Base-by-base conservation (phyloP, 2,888 invertebrate species). In the Eilema sororculum region DNA sequence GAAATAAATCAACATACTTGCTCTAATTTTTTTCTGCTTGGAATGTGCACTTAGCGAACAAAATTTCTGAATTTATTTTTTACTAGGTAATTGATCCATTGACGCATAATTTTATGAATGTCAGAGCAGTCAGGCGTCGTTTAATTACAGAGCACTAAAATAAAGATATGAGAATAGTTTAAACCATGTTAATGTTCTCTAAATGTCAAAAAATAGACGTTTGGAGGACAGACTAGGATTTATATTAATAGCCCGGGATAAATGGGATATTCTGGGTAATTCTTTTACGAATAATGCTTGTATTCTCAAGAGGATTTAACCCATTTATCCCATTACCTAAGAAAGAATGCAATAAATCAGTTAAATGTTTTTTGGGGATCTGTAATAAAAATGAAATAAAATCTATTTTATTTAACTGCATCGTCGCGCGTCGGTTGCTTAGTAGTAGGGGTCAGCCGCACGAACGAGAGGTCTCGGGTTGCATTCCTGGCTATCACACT, bases 131-230 rank as follows among this genome's bases (percentile, higher is more conserved):
- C n/a, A n/a, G 52, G n/a, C 52, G 6, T n/a, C n/a, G 52, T 52
- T 52, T 52, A n/a, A 52, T 52, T 52, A 52, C 52, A 52, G 6
- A 52, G 52, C 10, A 52, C 52, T 52, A 52, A 52, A 52, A 52
- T 46, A n/a, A 52, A 52, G 52, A 52, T 52, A 52, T 52, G 20
- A 52, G 52, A 52, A 52, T 52, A 52, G 52, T 52, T 52, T n/a
- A 52, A n/a, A 52, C 52, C 52, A 52, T 52, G 52, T n/a, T 13
- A 58, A 58, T 58, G 57, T 13, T 58, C 24, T 24, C 12, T 24
- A 58, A 57, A 58, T 58, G 57, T 58, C 57, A 4, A 58, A 58
- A 58, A 58, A 13, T 58, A 58, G 25, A 58, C 24, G 16, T 16
- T 58, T 58, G 10, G 25, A 58, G 57, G 57, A 24, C 57, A 58